Conservation (phyloP, 1,140 invertebrate species). For the Drosophila bifasciata region DNA sequence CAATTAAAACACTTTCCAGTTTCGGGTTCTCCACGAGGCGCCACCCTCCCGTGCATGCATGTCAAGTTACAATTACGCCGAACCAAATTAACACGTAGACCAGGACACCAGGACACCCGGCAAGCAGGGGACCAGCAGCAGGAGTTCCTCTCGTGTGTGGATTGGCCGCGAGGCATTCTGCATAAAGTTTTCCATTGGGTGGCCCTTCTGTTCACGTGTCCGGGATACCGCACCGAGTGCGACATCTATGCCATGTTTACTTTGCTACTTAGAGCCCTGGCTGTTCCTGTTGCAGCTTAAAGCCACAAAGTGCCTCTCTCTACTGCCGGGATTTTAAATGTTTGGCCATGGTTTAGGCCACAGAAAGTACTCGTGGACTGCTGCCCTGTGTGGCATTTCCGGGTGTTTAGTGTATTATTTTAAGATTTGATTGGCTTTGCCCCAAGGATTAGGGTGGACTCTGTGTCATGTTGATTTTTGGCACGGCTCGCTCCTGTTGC, state of each 20-base stretch:
- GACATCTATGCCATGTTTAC: conserved; percentile 78
- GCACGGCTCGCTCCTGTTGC: not conserved
- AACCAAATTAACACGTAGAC: conserved; percentile 80
- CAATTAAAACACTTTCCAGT: conserved; percentile 83
- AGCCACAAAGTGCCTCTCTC: conserved; percentile 74
- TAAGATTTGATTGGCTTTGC: conserved; percentile 60
- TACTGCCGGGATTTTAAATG: conserved; percentile 66
- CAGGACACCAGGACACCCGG: not conserved
- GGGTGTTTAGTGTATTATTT: conserved; percentile 69
- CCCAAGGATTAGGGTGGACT: conserved; percentile 26
- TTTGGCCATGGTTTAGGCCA: conserved; percentile 38
- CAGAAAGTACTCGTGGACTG: conserved; percentile 5
- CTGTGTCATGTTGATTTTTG: conserved; percentile 38
- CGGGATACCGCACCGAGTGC: conserved; percentile 48
- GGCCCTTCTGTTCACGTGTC: conserved; percentile 53
- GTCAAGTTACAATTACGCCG: conserved; percentile 79
- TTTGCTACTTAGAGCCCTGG: conserved; percentile 67
- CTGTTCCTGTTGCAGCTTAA: conserved; percentile 63
- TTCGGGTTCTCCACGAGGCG: conserved; percentile 28
- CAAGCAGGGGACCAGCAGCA: not conserved
- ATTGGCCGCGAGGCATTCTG: conserved; percentile 59
- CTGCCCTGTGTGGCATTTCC: conserved; percentile 7
- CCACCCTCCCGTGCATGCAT: conserved; percentile 54
- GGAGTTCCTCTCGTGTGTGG: conserved; percentile 15
- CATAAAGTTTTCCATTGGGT: conserved; percentile 55